Evolutionary conservation across 2,797 vertebrate species (phyloP), one percentile per base, ranked within the genome.

Genomic region (Euthynnus affinis): DNA sequence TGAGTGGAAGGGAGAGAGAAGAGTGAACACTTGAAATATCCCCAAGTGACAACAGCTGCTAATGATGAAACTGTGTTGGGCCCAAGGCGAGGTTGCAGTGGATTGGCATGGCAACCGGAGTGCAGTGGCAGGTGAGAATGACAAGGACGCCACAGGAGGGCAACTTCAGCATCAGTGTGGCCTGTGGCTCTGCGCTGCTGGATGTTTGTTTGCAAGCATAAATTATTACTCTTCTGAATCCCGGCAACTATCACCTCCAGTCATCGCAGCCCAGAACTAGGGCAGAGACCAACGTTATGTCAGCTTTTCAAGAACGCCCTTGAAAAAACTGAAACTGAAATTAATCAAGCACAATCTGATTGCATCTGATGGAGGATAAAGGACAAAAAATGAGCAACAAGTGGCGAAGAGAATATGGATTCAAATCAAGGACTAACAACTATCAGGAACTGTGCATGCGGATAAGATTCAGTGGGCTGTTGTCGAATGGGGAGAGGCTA

Each of bases 61-160:
- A 88, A 92, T 89, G 85, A 92, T 85, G 84, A 85, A 80, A 83
- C 87, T 66, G 78, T 65, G 76, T 70, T 71, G 66, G 70, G 70
- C 85, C 85, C 57, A 55, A 68, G 89, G 89, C 84, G 14, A 88
- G 74, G 74, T 77, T 87, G 80, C 60, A 49, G 76, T 49, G 37
- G 77, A 90, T 90, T 83, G 88, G 86, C 88, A 91, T 89, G 87
- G 89, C 80, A 91, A 91, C 87, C 17, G 3, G 56, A 72, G 82
- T 42, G 37, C 70, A 70, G 74, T 32, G 66, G 85, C 83, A 89
- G 84, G 85, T 83, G 83, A 87, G 82, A 42, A 68, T 61, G 88
- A 74, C 37, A 65, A 44, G 65, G 74, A 59, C 37, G 25, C 72
- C 70, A 72, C 73, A 61, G 48, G 82, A 85, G 82, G 87, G 71